Evolutionary conservation across 2,888 invertebrate species (phyloP).

Genomic region (Ephialtes manifestator): DNA sequence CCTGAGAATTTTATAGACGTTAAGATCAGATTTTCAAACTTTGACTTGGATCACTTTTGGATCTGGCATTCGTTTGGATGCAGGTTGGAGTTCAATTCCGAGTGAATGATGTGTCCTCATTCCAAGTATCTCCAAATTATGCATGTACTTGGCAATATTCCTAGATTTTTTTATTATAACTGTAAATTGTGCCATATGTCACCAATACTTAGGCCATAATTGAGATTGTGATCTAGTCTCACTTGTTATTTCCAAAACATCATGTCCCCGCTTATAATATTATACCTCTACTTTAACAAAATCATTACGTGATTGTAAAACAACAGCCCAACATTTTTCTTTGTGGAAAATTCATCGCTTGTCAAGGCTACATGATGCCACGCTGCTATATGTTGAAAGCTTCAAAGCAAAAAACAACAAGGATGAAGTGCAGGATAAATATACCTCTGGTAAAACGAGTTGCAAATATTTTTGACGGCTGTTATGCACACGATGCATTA

Average conservation of each 20-base stretch:
- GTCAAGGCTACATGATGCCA: background rate
- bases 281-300: too few relatives aligned
- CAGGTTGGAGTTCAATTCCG: background rate
- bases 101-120: too few relatives aligned
- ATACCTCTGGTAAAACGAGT: constrained; percentile 12
- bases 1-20: background rate
- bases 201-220: background rate
- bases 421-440: constrained; percentile 1
- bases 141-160: too few relatives aligned
- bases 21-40: background rate
- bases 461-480: constrained; percentile 50
- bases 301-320: too few relatives aligned
- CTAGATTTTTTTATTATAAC: too few relatives aligned
- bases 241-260: too few relatives aligned
- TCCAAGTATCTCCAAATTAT: too few relatives aligned
- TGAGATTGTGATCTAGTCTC: too few relatives aligned
- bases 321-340: background rate
- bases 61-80: background rate
- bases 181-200: too few relatives aligned
- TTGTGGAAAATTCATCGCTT: background rate
- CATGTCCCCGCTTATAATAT: too few relatives aligned
- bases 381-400: background rate
- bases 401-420: background rate
- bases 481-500: constrained; percentile 28
- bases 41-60: background rate